phyloP scores from a whole-genome alignment of 2,888 invertebrate species.

The Timema podura region DNA sequence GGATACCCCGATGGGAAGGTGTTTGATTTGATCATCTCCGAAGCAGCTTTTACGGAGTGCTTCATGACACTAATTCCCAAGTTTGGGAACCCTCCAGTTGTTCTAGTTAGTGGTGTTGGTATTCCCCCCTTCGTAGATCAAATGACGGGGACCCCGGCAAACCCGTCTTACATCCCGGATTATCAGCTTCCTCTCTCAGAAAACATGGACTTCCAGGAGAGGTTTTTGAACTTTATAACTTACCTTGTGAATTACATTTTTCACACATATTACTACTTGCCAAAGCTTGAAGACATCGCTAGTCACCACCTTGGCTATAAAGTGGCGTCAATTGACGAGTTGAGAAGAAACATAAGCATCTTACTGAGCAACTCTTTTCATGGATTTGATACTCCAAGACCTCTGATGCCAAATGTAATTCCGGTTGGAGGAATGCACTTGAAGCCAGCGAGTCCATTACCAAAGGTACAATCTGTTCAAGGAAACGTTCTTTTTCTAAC shows the following conservation, averaged over 20 bases:
- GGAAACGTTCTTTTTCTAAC: no score
- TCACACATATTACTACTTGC: not conserved
- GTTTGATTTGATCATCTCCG: conserved; percentile 20
- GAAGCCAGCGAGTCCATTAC: conserved; percentile 47
- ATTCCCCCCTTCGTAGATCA: conserved; percentile 32
- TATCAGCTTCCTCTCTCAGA: conserved; percentile 31
- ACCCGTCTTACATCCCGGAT: conserved; percentile 37
- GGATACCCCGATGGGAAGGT: conserved; percentile 9
- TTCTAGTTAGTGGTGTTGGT: conserved; percentile 35
- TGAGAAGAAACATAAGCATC: conserved; percentile 40
- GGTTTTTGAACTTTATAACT: conserved; percentile 43
- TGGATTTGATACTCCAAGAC: conserved; percentile 53
- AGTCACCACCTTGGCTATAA: conserved; percentile 13
- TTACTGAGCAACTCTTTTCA: conserved; percentile 55
- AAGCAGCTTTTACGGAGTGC: conserved; percentile 11
- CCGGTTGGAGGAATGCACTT: conserved; percentile 57
- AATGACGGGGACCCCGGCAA: conserved; percentile 37
- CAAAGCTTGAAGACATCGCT: conserved; percentile 5
- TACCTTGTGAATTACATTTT: conserved; percentile 30
- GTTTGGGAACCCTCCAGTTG: conserved; percentile 37
- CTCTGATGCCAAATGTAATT: conserved; percentile 51
- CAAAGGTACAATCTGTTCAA: conserved; percentile 41
- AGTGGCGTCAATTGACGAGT: conserved; percentile 10
- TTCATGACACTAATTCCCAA: conserved; percentile 36
- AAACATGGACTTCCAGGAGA: conserved; percentile 51